Evolutionary conservation across 1,140 invertebrate species (phyloP).

Genomic region (Schlechtendalia chinensis): DNA sequence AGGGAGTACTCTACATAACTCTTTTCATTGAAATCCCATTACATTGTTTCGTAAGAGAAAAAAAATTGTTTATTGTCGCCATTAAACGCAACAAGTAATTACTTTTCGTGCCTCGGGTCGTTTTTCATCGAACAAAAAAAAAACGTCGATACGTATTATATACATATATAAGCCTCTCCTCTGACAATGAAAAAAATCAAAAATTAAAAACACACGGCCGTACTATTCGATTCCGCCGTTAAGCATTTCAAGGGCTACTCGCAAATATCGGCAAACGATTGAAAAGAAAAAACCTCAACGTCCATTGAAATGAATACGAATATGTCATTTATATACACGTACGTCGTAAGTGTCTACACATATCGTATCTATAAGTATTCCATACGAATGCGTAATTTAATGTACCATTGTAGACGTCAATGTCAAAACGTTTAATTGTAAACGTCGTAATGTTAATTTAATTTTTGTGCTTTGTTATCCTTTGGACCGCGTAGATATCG

Average conservation of each 20-base stretch:
- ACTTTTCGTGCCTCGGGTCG: constrained; percentile 32
- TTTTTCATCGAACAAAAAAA: constrained; percentile 42
- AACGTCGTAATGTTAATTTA: background rate
- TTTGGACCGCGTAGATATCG: background rate
- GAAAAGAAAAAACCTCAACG: no score
- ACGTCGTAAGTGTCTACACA: no score
- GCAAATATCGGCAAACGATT: background rate
- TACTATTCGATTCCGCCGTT: background rate
- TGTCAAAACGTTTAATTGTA: constrained; percentile 6
- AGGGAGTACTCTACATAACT: constrained; percentile 42
- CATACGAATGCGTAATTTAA: no score
- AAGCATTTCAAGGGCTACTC: background rate
- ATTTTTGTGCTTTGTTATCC: background rate
- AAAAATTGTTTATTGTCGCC: constrained; percentile 45
- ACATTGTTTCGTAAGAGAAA: constrained; percentile 39
- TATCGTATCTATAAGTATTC: no score
- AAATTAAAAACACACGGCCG: background rate
- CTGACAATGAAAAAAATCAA: background rate
- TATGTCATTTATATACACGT: background rate
- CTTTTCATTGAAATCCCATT: constrained; percentile 39
- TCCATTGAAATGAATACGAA: no score
- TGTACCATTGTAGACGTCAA: background rate
- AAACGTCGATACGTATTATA: background rate
- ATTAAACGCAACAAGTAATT: constrained; percentile 42
- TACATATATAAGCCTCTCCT: no score